Conservation (phyloP, 2,113 vertebrate species). For the Cyanistes caeruleus region DNA sequence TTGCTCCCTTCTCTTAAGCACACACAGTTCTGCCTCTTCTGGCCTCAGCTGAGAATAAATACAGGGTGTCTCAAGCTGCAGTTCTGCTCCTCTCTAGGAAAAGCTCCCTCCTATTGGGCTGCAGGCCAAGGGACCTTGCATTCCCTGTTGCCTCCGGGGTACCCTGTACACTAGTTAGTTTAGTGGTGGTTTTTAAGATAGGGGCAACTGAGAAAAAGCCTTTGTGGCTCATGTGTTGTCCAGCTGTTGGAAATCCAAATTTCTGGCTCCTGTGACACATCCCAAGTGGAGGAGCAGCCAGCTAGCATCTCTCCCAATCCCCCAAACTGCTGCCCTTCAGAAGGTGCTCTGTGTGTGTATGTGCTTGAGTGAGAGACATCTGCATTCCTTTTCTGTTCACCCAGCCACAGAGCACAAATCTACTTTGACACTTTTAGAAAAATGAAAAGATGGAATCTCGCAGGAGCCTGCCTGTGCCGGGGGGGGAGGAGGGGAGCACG, state of each 20-base stretch:
- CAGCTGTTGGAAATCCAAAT: conserved; percentile 42
- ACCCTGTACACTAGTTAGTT: not conserved
- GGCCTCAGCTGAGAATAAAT: not conserved
- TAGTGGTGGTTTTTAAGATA: not conserved
- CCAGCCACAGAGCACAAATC: conserved; percentile 80
- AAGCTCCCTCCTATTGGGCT: not conserved
- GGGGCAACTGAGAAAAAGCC: not conserved
- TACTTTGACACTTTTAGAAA: conserved; percentile 84
- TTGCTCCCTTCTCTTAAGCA: not conserved
- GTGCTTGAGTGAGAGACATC: conserved; percentile 67
- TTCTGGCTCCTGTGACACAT: not conserved
- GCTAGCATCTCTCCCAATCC: not conserved
- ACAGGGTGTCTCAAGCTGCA: not conserved
- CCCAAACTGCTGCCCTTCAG: conserved; percentile 31
- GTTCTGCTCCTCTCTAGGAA: not conserved
- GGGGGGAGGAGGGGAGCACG: conserved; percentile 64
- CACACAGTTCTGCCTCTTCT: not conserved
- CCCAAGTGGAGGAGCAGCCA: not conserved
- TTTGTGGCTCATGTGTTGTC: not conserved
- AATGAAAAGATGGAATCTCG: conserved; percentile 85
- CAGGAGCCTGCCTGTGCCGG: conserved; percentile 75
- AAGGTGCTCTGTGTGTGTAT: conserved; percentile 21
- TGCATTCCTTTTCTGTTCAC: conserved; percentile 77
- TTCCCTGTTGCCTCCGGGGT: not conserved
- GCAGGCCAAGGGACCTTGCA: not conserved